Evolutionary conservation across 2,797 vertebrate genomes (phyloP), one percentile per base, ranked within the genome.

Genomic region (Sciaenops ocellatus): DNA sequence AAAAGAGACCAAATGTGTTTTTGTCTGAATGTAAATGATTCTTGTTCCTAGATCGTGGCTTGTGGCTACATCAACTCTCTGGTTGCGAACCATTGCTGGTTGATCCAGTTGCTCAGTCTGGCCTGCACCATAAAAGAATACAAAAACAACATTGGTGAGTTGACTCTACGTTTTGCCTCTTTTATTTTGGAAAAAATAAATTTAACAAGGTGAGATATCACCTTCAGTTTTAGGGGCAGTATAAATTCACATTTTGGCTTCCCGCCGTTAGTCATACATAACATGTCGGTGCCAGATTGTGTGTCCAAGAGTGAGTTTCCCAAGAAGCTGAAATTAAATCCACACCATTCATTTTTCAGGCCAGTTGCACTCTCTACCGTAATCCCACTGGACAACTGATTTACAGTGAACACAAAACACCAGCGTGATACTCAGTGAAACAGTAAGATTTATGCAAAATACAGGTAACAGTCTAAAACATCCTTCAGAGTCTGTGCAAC

Each of bases 81-180:
- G 88, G 89, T 96, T 12, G 0, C 79, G 28, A 97, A 97, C 1
- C 95, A 95, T 15, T 99, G 98, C 91, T 99, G 98, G 98, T 82
- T 98, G 73, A 97, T 99, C 89, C 98, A 99, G 88, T 85, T 98
- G 47, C 94, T 98, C 87, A 99, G 98, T 87, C 89, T 99, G 84
- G 96, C 97, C 68, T 99, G 98, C 91, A 99, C 98, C 34, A 98
- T 99, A 76, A 98, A 99, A 89, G 97, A 96, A 24, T 99, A 99
- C 86, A 85, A 93, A 0, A 62, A 61, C 26, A 57, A 69, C 34
- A 50, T 1, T 4, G 5, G 96, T 98, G 94, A 96, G 97, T 95
- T 82, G 38, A 54, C 20, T 59, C 20, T 47, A 26, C 51, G 13
- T 59, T 48, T 20, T 1, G 18, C 15, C 3, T 42, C 8, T 42